Base-by-base conservation (phyloP, 2,113 vertebrate genomes). In the Oryzias celebensis region DNA sequence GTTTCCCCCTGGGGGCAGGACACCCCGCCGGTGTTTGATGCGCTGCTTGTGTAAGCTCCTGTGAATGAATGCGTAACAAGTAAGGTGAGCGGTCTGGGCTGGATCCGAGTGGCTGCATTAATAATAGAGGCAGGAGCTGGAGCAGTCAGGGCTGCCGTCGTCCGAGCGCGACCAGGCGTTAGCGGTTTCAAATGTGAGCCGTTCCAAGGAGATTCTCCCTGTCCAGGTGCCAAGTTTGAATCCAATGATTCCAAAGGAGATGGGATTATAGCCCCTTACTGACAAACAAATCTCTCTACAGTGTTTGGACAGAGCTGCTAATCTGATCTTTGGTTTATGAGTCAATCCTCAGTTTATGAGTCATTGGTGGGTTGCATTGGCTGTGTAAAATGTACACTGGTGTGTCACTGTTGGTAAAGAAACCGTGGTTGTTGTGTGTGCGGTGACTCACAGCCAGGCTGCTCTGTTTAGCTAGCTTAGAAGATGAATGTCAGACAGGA, bases 61-160 rank as follows among this genome's bases (percentile, higher is more conserved):
- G 53, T 65, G 82, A 84, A 73, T 83, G 81, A 80, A 79, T 73
- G 77, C 4, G 48, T 80, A 75, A 62, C 51, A 31, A 65, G 83
- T 72, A 81, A 86, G 80, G 58, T 68, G 85, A 88, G 77, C 58
- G 12, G 71, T 68, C 67, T 15, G 57, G 20, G 61, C 75, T 15
- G 77, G 85, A 81, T 65, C 74, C 77, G 83, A 70, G 83, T 42
- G 26, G 73, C 61, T 51, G 81, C 67, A 86, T 86, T 64, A 87
- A 86, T 83, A 83, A 83, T 83, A 75, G 67, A 87, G 36, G 69
- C 61, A 44, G 62, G 52, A 77, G 75, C 56, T 12, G 3, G 5
- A 36, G 54, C 44, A 65, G 51, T 58, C 0, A 66, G 52, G 68
- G 63, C 64, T 56, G 24, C 53, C 18, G 0, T 55, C 7, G 68